phyloP scores from a whole-genome alignment of 1,140 invertebrate genomes.

The Dreissena polymorpha region DNA sequence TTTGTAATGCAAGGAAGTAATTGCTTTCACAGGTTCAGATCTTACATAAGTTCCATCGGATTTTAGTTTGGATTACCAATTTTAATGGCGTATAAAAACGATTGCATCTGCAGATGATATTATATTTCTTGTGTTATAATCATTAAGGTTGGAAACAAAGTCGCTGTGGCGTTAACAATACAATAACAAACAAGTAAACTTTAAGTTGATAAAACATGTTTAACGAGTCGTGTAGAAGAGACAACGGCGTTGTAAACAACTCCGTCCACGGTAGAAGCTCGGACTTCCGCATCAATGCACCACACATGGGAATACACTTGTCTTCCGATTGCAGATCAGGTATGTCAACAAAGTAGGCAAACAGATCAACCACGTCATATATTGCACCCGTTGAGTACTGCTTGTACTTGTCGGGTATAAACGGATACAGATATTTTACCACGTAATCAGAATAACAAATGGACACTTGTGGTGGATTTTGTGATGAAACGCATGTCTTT shows the following conservation, averaged over 20 bases:
- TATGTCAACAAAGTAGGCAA: conserved; percentile 47
- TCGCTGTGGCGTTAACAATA: no score
- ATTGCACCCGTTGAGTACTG: conserved; percentile 56
- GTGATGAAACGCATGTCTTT: no score
- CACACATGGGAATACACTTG: conserved; percentile 15
- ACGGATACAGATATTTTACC: conserved; percentile 51
- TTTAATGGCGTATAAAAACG: no score
- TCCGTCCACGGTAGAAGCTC: conserved; percentile 63
- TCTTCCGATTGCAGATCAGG: neutral
- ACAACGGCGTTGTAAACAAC: conserved; percentile 45
- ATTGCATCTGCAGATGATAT: no score
- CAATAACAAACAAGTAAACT: no score
- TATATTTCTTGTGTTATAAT: no score
- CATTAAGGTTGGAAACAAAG: no score
- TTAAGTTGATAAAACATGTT: no score
- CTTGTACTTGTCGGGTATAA: conserved; percentile 48
- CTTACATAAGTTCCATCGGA: no score
- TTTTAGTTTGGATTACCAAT: no score
- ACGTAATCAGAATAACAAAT: conserved; percentile 49
- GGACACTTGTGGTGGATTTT: neutral
- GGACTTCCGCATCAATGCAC: conserved; percentile 50
- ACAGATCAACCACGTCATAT: conserved; percentile 57
- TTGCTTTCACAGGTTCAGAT: no score
- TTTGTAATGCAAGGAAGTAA: no score
- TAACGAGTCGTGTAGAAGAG: conserved; percentile 56